Percentiles rank a stretch among this genome's conserved stretches.
phyloP scores from a whole-genome alignment of 2,888 invertebrate genomes.

The Apocheima hispidaria region DNA sequence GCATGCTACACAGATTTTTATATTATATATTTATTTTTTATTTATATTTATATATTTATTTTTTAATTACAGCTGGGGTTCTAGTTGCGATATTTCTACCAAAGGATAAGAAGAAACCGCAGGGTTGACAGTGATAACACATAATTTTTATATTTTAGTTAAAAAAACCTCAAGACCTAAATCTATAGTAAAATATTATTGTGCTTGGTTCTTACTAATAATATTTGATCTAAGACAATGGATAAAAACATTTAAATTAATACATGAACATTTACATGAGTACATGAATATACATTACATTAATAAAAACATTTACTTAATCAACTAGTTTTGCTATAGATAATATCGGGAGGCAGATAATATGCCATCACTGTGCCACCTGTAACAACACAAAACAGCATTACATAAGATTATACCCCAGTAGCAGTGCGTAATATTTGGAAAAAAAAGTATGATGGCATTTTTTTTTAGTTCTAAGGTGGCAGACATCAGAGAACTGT shows the following conservation, averaged over 20 bases:
- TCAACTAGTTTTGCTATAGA: slow-evolving; percentile 2
- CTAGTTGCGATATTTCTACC: slow-evolving; percentile 25
- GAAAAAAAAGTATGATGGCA: too few relatives aligned
- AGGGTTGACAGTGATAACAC: not conserved
- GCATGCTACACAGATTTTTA: too few relatives aligned
- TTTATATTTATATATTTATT: not conserved
- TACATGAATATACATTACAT: too few relatives aligned
- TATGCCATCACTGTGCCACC: slow-evolving; percentile 34
- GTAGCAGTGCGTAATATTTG: too few relatives aligned
- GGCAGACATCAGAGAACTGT: too few relatives aligned
- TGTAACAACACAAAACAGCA: slow-evolving; percentile 29
- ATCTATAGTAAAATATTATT: not conserved
- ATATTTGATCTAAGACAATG: not conserved
- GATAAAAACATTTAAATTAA: not conserved
- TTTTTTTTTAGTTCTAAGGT: too few relatives aligned
- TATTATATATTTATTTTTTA: too few relatives aligned
- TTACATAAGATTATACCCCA: too few relatives aligned
- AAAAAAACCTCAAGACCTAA: too few relatives aligned
- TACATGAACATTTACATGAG: too few relatives aligned
- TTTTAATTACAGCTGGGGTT: slow-evolving; percentile 21
- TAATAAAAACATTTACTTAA: not conserved
- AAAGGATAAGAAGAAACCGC: slow-evolving; percentile 20
- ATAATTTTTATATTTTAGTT: too few relatives aligned
- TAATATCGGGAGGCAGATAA: slow-evolving; percentile 37
- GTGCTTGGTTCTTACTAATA: too few relatives aligned